Evolutionary conservation across 2,797 vertebrate genomes (phyloP).

Genomic region (Xerus rutilus): DNA sequence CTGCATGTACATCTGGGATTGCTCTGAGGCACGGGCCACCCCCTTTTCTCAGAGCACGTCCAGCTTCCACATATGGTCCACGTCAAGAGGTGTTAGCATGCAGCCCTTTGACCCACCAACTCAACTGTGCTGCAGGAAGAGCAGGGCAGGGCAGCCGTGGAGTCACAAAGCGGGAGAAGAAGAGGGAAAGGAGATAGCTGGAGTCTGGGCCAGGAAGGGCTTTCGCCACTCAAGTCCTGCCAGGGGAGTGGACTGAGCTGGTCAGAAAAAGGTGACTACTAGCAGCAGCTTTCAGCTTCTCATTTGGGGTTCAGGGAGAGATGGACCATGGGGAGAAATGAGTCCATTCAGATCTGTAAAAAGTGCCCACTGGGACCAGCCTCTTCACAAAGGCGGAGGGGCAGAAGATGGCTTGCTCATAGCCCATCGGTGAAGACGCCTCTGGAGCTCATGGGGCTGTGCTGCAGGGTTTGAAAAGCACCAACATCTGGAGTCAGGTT

Average conservation of each 20-base stretch:
- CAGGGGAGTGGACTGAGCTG: background rate
- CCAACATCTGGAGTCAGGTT: slow-evolving; percentile 58
- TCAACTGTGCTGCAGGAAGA: background rate
- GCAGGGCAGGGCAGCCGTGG: background rate
- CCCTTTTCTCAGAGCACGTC: background rate
- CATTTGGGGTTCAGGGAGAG: background rate
- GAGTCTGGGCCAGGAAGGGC: background rate
- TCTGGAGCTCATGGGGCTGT: background rate
- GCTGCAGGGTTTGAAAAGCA: slow-evolving; percentile 10
- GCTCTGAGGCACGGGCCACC: background rate
- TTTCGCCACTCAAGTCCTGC: background rate
- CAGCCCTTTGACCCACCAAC: background rate
- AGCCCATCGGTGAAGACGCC: background rate
- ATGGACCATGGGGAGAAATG: background rate
- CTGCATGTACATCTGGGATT: background rate
- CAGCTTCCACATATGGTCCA: slow-evolving; percentile 51
- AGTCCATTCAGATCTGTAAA: background rate
- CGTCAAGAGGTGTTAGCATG: slow-evolving; percentile 58
- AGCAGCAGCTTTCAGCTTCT: background rate
- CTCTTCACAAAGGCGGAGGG: background rate
- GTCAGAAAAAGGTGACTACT: background rate
- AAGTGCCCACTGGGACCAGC: background rate
- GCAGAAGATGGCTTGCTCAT: background rate
- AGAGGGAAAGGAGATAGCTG: fast-evolving
- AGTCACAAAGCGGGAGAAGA: background rate